Base-by-base conservation (phyloP, 2,797 vertebrate genomes). In the Bucorvus abyssinicus region DNA sequence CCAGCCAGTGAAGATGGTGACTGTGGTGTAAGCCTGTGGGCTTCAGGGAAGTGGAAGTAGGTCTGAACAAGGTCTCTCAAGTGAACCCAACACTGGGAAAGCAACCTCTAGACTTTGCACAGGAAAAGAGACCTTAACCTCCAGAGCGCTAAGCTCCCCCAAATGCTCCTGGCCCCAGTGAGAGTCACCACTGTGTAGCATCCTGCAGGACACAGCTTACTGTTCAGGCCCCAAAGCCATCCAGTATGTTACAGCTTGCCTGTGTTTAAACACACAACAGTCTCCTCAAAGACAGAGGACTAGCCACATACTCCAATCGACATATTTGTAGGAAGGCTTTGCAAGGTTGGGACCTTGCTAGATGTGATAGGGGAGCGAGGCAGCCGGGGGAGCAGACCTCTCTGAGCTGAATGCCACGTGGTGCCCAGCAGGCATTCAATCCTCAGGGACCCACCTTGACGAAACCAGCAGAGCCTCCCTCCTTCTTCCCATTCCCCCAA, bases 351-450 rank as follows among this genome's bases (percentile, higher is more conserved):
- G n/a, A 24, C 67, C 42, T 73, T 67, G 10, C 26, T 57, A 40
- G 53, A 47, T 40, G 26, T 29, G 44, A 68, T 17, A n/a, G 16
- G 8, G 30, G 9, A 52, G 55, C 8, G 3, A 1, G 47, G 52
- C 1, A 1, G 24, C 7, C 1, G 2, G 45, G 44, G 34, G 32
- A 70, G 34, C 52, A 78, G 56, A 59, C 9, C 17, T 26, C 32
- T 38, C 5, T 5, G 18, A 79, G 19, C 32, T 50, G 57, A 70
- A 34, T 14, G 24, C 24, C 36, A 26, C 0, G 0, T 7, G 3
- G 20, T 42, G 10, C 49, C 27, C 1, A 5, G 45, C 12, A 4
- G 29, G 61, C 38, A 40, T 40, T 21, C 17, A 2, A 2, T 40
- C 42, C 55, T 47, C 36, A 36, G 36, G 13, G 22, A 65, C 52